Percentiles rank a stretch among this genome's conserved stretches.
Evolutionary conservation across 2,113 vertebrate species (phyloP).

Genomic region (Dipodomys ordii): DNA sequence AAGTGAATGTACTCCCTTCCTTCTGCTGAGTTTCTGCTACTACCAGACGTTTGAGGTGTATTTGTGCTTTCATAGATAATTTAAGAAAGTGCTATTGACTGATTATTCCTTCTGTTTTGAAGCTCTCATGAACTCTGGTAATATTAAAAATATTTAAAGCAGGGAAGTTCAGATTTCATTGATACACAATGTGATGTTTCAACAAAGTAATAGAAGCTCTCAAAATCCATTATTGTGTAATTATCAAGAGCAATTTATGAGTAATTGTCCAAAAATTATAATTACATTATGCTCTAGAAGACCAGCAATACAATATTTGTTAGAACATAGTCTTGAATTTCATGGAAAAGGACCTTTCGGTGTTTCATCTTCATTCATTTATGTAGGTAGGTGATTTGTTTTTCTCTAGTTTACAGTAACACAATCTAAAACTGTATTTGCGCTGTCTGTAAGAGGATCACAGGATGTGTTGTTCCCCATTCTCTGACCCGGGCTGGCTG

Average conservation of each 20-base stretch:
- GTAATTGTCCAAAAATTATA: background rate
- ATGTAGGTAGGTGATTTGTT: background rate
- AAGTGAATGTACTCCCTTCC: constrained; percentile 81
- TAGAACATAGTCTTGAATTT: background rate
- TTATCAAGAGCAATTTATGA: background rate
- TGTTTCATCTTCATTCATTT: background rate
- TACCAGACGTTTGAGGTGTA: constrained; percentile 79
- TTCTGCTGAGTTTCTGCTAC: constrained; percentile 78
- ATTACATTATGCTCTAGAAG: background rate
- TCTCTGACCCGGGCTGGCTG: no score
- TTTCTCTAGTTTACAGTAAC: background rate
- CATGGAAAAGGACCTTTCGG: background rate
- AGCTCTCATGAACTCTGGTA: no score
- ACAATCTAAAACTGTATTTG: background rate
- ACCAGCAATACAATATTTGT: background rate
- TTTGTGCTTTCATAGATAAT: constrained; percentile 82
- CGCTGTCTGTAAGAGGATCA: background rate
- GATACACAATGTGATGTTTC: background rate
- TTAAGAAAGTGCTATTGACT: constrained; percentile 77
- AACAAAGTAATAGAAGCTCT: background rate
- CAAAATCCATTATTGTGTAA: background rate
- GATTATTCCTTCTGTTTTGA: constrained; percentile 63
- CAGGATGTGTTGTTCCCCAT: background rate
- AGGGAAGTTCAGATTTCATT: background rate
- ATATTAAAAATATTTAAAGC: no score